phyloP scores from a whole-genome alignment of 2,113 vertebrate species.

The Notothenia rossii region DNA sequence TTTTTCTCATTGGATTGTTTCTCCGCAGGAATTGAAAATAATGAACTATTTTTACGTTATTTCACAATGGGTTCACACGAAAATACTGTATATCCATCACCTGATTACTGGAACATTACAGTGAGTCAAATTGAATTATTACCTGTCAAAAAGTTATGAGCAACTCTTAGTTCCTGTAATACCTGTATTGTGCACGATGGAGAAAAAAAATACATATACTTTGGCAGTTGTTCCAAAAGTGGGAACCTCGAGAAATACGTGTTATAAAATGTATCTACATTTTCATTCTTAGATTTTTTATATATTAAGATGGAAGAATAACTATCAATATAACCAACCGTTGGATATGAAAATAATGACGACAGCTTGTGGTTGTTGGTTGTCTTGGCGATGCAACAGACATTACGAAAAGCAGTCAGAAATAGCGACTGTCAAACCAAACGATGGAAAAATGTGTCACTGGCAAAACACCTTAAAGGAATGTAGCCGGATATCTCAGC shows the following conservation, averaged over 20 bases:
- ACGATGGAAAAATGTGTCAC: background rate
- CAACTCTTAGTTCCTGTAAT: no score
- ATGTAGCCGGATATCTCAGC: background rate
- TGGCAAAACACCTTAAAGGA: background rate
- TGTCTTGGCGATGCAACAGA: background rate
- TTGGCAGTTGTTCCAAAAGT: background rate
- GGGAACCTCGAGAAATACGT: background rate
- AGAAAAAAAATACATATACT: no score
- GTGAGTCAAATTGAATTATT: no score
- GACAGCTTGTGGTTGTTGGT: no score
- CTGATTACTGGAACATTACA: no score
- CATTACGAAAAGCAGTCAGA: background rate
- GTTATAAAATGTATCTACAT: background rate
- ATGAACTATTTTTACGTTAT: no score
- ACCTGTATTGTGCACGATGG: no score
- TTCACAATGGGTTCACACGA: no score
- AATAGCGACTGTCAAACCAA: background rate
- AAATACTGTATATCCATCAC: no score
- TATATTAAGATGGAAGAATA: background rate
- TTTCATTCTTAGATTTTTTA: background rate
- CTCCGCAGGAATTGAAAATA: no score
- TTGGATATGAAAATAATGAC: background rate
- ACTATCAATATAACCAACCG: background rate
- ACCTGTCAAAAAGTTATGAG: no score
- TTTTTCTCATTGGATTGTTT: no score